Evolutionary conservation across 2,888 invertebrate genomes (phyloP).

Genomic region (Apomyelois bistriatella): DNA sequence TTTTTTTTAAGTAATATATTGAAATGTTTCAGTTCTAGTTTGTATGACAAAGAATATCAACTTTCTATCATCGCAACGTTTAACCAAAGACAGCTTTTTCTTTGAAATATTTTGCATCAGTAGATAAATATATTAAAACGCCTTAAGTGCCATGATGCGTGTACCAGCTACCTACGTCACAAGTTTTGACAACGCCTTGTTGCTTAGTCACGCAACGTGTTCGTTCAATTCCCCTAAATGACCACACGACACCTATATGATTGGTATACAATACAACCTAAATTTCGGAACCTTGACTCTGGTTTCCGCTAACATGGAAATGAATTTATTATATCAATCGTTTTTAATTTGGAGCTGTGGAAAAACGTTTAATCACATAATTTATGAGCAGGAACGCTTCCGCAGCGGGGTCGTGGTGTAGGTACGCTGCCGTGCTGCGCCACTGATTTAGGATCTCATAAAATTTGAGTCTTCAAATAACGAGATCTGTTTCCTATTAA

Average conservation of each 20-base stretch:
- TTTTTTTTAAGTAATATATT: too few relatives aligned
- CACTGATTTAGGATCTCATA: constrained; percentile 1
- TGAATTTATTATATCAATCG: constrained; percentile 17
- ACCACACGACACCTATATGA: constrained; percentile 29
- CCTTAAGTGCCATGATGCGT: constrained; percentile 29
- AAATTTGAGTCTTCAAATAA: neutral
- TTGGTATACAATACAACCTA: constrained; percentile 26
- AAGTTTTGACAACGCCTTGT: constrained; percentile 62
- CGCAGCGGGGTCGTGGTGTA: neutral
- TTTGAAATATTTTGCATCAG: too few relatives aligned
- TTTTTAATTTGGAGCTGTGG: constrained; percentile 14
- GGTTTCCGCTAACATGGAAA: constrained; percentile 25
- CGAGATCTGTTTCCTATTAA: neutral
- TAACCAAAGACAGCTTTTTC: too few relatives aligned
- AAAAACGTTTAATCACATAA: constrained; percentile 10
- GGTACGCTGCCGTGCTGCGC: neutral
- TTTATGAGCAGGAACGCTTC: constrained; percentile 6
- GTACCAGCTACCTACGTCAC: constrained; percentile 39
- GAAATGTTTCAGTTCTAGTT: too few relatives aligned
- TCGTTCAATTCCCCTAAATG: constrained; percentile 60
- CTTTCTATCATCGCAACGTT: too few relatives aligned
- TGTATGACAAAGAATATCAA: too few relatives aligned
- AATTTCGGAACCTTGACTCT: constrained; percentile 40
- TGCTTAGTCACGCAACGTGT: constrained; percentile 58
- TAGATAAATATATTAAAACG: too few relatives aligned